These are phyloP conservation scores for Drosophila neocordata DNA, from an alignment of 1,140 invertebrate genomes.

Conservation along the genomic window DNA sequence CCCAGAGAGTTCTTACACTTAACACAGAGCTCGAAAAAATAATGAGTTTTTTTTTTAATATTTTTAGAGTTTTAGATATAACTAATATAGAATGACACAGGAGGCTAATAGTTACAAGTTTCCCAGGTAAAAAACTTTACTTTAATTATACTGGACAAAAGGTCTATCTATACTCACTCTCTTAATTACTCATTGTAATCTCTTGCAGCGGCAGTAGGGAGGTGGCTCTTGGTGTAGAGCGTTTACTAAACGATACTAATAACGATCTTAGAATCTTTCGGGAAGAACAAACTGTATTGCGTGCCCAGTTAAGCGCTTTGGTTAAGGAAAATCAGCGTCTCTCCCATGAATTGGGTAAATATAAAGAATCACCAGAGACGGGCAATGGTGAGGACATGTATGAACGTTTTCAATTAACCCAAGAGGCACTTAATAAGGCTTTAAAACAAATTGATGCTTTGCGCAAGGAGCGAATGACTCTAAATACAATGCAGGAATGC, in stretches of 20 bases:
- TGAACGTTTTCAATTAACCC: slow-evolving; percentile 39
- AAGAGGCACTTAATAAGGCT: slow-evolving; percentile 52
- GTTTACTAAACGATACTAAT: slow-evolving; percentile 45
- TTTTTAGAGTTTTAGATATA: background rate
- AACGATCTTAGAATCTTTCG: slow-evolving; percentile 50
- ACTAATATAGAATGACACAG: slow-evolving; percentile 46
- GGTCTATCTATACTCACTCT: background rate
- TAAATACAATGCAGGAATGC: slow-evolving; percentile 43
- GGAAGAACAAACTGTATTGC: slow-evolving; percentile 38
- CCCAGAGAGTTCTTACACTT: background rate
- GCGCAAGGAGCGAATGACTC: slow-evolving; percentile 46
- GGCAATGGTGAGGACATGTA: slow-evolving; percentile 24
- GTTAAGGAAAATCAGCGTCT: slow-evolving; percentile 55
- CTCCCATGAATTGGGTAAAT: slow-evolving; percentile 31
- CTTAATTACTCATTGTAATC: background rate
- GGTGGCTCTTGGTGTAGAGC: slow-evolving; percentile 45
- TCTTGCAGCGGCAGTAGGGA: slow-evolving; percentile 21
- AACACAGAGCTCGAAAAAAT: too few relatives aligned
- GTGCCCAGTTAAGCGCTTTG: slow-evolving; percentile 34
- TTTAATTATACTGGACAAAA: background rate
- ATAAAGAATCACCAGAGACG: slow-evolving; percentile 2
- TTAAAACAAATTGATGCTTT: slow-evolving; percentile 55
- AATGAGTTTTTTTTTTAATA: background rate
- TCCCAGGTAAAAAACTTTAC: slow-evolving; percentile 31
- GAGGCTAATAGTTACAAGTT: slow-evolving; percentile 29